Conservation (phyloP, 2,113 vertebrate species). For the Bubo bubo region DNA sequence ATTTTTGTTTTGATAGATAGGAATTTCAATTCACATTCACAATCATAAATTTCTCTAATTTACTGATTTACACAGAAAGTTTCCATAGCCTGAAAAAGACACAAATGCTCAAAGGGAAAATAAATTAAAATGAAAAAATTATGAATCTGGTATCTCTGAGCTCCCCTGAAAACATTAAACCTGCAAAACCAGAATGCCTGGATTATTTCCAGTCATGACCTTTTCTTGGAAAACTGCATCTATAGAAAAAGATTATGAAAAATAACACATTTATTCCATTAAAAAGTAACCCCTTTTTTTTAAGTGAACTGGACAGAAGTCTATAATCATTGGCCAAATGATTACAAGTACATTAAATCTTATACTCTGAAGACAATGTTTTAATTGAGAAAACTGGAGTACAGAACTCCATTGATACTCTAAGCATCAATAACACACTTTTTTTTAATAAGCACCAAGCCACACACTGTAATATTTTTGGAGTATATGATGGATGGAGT, state of each 20-base stretch:
- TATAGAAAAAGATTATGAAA: neutral
- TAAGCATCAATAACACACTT: neutral
- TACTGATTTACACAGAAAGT: neutral
- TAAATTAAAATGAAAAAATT: constrained; percentile 25
- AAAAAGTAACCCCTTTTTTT: neutral
- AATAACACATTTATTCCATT: neutral
- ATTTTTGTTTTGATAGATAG: neutral
- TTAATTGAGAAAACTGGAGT: neutral
- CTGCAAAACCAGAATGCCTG: neutral
- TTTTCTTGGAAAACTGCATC: neutral
- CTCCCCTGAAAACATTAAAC: neutral
- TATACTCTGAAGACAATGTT: neutral
- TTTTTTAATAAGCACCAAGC: neutral
- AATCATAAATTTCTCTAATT: neutral
- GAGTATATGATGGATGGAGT: neutral
- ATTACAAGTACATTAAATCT: neutral
- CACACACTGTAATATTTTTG: neutral
- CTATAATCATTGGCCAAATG: neutral
- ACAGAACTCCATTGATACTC: neutral
- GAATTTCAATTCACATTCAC: neutral
- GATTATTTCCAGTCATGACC: neutral
- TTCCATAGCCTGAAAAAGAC: neutral
- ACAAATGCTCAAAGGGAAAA: constrained; percentile 6
- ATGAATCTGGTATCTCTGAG: neutral
- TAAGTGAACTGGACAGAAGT: neutral